Conservation (phyloP, 1,140 invertebrate species). For the Teleogryllus occipitalis region DNA sequence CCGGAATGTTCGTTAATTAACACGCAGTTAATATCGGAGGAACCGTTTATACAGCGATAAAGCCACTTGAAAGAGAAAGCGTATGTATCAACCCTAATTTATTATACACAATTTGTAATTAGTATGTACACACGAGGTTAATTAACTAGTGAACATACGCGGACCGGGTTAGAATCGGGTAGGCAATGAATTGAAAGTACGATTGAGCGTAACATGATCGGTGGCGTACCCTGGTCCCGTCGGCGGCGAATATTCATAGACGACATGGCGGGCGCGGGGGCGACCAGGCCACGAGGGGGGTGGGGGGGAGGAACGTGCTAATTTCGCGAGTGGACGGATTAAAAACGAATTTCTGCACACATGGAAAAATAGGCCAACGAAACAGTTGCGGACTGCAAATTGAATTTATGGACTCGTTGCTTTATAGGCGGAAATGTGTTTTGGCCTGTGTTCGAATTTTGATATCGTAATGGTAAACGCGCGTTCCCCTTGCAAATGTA, state of each 20-base stretch:
- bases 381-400: background rate
- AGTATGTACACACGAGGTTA: constrained; percentile 4
- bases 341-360: background rate
- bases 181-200: background rate
- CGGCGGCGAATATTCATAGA: no score
- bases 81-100: background rate
- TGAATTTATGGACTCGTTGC: background rate
- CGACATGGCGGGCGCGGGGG: no score
- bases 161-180: background rate
- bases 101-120: constrained; percentile 6
- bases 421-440: background rate
- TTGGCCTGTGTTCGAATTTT: background rate
- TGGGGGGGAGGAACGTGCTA: background rate
- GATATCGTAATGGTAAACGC: background rate
- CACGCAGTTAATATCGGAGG: background rate
- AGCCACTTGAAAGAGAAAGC: background rate
- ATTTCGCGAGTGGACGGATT: background rate
- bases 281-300: no score
- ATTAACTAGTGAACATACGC: background rate
- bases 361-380: background rate
- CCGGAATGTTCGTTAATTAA: background rate
- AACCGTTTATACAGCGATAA: background rate
- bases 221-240: no score
- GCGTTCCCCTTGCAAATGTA: background rate
- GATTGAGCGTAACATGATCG: background rate